Conservation (phyloP, 2,797 vertebrate genomes). For the Meda fulgida region DNA sequence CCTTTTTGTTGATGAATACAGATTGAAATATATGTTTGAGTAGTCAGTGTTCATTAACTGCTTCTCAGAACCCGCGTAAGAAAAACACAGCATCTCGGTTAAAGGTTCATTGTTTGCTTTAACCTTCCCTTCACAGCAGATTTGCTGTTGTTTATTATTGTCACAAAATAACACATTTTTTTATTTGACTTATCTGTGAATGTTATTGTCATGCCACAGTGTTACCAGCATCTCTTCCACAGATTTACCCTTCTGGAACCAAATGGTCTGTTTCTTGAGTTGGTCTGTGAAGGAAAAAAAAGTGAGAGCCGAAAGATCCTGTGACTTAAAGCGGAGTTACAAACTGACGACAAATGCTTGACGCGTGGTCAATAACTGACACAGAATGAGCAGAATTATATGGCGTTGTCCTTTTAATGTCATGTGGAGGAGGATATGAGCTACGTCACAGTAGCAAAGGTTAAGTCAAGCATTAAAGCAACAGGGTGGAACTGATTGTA, state of each 20-base stretch:
- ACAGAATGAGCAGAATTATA: constrained; percentile 34
- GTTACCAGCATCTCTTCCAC: constrained; percentile 57
- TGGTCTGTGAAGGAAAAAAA: too few relatives aligned
- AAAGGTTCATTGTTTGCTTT: constrained; percentile 73
- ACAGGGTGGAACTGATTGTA: neutral
- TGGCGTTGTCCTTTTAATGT: constrained; percentile 34
- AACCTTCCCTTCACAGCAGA: constrained; percentile 59
- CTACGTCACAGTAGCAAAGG: constrained; percentile 37
- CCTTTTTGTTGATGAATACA: neutral
- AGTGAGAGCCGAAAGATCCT: neutral
- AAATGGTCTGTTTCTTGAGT: constrained; percentile 15
- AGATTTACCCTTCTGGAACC: neutral
- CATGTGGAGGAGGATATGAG: constrained; percentile 29
- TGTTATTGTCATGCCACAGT: constrained; percentile 60
- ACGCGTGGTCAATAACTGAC: constrained; percentile 33
- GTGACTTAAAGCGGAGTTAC: neutral
- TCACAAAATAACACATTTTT: constrained; percentile 63
- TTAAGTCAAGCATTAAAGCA: constrained; percentile 38
- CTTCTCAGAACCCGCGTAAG: neutral
- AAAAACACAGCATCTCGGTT: constrained; percentile 52
- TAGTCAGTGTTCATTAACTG: neutral
- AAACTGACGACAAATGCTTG: constrained; percentile 18
- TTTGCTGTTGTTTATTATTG: constrained; percentile 61
- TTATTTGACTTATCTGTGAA: constrained; percentile 53
- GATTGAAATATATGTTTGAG: neutral